These are phyloP conservation scores for Drosophila seguyi DNA, from an alignment of 1,140 invertebrate genomes.

Conservation along the genomic window DNA sequence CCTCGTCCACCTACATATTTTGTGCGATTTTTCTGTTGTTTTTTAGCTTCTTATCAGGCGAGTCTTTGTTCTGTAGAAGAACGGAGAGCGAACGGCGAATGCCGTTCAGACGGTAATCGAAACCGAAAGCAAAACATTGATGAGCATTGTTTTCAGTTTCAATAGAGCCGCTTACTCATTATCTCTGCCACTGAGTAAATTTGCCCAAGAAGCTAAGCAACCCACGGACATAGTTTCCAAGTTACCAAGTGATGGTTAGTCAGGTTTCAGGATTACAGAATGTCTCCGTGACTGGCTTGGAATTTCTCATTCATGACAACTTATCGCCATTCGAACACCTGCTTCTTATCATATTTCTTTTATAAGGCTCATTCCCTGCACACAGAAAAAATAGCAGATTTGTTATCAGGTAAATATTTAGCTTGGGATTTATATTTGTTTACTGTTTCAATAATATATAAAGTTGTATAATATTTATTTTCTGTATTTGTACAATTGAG, in stretches of 20 bases:
- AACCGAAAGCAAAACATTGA: slow-evolving; percentile 40
- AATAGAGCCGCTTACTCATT: slow-evolving; percentile 37
- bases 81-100: slow-evolving; percentile 18
- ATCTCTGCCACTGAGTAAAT: slow-evolving; percentile 19
- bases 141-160: slow-evolving; percentile 41
- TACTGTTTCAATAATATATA: not conserved
- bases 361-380: not conserved
- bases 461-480: no score
- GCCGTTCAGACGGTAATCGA: slow-evolving; percentile 38
- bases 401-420: not conserved
- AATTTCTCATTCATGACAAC: slow-evolving; percentile 13
- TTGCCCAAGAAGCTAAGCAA: slow-evolving; percentile 8
- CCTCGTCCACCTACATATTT: not conserved
- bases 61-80: slow-evolving; percentile 34
- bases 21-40: slow-evolving; percentile 23
- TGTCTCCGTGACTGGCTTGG: not conserved
- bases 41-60: slow-evolving; percentile 43
- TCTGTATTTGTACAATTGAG: no score
- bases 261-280: slow-evolving; percentile 12
- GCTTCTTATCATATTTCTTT: slow-evolving; percentile 14
- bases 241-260: not conserved
- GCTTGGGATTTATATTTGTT: no score
- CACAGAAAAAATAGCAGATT: not conserved
- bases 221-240: slow-evolving; percentile 6
- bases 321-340: slow-evolving; percentile 9